Evolutionary conservation across 2,113 vertebrate species (phyloP), one percentile per base, ranked within the genome.

Genomic region (Anolis sagrei): DNA sequence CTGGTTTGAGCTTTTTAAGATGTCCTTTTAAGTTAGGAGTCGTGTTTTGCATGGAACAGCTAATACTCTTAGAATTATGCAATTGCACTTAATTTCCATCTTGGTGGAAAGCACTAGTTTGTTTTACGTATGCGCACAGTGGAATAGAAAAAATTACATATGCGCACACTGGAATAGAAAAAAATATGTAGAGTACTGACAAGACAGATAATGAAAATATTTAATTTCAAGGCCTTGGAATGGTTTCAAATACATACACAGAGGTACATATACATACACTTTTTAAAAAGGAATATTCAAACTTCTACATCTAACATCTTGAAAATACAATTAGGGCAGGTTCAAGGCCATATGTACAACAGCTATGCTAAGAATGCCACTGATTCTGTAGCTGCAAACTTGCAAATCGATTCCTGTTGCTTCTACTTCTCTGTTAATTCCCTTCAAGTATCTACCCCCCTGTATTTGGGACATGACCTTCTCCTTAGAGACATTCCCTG

Each of bases 211-310:
- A 87, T n/a, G 72, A 84, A 89, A 90, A 54, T 5, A 61, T 49
- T 48, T 86, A 89, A 81, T 88, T 90, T 13, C 29, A 87, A 92
- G 91, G 91, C 93, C 91, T 86, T 81, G 86, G 85, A 86, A 87
- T 81, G 7, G 86, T 82, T 87, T 58, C 27, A 27, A 62, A 48
- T 44, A 44, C 39, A 44, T 5, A 44, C 29, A 73, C 29, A 61
- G 8, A 39, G n/a, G 9, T 27, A 10, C 27, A 29, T 7, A 23
- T 16, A 54, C 29, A 10, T 7, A 34, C 64, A 68, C 27, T 69
- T 77, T n/a, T 64, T 77, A 21, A 64, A 81, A 36, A 79, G 5
- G 51, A 44, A 49, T 69, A n/a, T 34, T 2, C 3, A 36, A 34
- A 72, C 3, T 11, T 32, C 16, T 69, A 61, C 21, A 8, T 66